These are phyloP conservation scores for Drosophila tripunctata DNA, from an alignment of 2,888 invertebrate genomes.

Conservation along the genomic window DNA sequence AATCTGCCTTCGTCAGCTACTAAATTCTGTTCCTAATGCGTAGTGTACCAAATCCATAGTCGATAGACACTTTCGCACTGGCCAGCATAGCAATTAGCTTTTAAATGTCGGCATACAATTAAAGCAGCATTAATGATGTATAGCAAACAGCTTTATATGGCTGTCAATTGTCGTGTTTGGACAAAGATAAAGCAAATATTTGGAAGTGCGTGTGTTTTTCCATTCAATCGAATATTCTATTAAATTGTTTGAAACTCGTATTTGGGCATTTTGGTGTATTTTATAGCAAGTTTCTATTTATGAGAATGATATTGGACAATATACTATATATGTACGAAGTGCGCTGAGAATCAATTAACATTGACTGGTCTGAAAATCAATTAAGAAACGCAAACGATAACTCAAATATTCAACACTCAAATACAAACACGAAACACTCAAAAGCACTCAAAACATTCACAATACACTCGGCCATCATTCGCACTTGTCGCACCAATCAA, in stretches of 20 bases:
- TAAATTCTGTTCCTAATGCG: no score
- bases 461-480: slow-evolving; percentile 27
- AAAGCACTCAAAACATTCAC: slow-evolving; percentile 15
- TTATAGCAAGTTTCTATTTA: background rate
- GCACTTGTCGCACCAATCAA: slow-evolving; percentile 43
- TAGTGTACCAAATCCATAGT: slow-evolving; percentile 2
- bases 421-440: slow-evolving; percentile 19
- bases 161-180: background rate
- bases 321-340: background rate
- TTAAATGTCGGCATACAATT: background rate
- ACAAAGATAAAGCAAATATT: no score
- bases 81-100: slow-evolving; percentile 2
- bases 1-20: no score
- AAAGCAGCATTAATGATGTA: no score
- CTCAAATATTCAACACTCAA: slow-evolving; percentile 39
- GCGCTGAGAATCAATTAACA: slow-evolving; percentile 22
- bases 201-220: no score
- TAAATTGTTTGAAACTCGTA: background rate
- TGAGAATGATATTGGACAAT: background rate
- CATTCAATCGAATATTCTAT: slow-evolving; percentile 2
- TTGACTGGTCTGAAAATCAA: slow-evolving; percentile 23
- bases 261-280: background rate
- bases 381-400: slow-evolving; percentile 28
- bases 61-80: no score
- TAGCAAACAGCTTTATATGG: background rate